Percentiles rank a stretch among this genome's conserved stretches.
Conservation (phyloP, 2,888 invertebrate species). For the Gymnocheta viridis region DNA sequence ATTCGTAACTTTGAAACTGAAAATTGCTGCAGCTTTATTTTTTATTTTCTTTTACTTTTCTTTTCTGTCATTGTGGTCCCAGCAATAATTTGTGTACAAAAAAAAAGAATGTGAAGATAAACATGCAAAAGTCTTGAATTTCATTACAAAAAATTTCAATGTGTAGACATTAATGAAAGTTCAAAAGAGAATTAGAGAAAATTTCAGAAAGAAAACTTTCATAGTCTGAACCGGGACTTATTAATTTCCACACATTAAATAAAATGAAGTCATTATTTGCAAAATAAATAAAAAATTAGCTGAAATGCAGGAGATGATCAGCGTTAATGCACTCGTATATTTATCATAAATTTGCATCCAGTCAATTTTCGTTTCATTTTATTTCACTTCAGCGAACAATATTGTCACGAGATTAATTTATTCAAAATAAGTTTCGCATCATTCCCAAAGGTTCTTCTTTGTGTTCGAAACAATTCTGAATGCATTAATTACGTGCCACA, state of each 20-base stretch:
- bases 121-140: no score
- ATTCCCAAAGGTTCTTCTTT: constrained; percentile 1
- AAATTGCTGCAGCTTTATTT: no score
- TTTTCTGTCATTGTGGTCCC: no score
- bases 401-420: background rate
- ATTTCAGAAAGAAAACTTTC: no score
- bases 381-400: constrained; percentile 4
- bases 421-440: background rate
- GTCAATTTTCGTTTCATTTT: background rate
- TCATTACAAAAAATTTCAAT: no score
- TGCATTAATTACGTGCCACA: background rate
- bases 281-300: background rate
- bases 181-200: no score
- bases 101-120: no score
- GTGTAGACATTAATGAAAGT: no score
- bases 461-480: background rate
- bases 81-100: no score
- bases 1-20: no score
- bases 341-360: background rate
- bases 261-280: background rate
- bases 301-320: background rate
- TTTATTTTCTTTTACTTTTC: no score
- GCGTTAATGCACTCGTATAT: background rate
- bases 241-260: background rate
- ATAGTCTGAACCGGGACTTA: no score